Evolutionary conservation across 1,140 invertebrate species (phyloP), one percentile per base, ranked within the genome.

Genomic region (Drosophila varians): DNA sequence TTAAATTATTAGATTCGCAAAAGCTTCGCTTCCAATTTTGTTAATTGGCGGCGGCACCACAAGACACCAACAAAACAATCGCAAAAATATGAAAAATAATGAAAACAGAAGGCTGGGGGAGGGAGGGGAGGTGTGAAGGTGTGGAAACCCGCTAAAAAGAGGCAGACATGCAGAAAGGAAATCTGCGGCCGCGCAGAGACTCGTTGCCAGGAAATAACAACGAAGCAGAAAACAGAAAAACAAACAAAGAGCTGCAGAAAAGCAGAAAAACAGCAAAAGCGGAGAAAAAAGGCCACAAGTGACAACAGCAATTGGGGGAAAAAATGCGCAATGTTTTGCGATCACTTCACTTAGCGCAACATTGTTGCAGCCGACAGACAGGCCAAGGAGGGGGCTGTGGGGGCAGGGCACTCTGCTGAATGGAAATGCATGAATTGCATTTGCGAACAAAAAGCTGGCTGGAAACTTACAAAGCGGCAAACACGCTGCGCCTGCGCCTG

Each of bases 341-440:
- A 47, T 8, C 62, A 66, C 62, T 66, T 66, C 61, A 66, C 60
- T 83, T 83, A 56, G 77, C 77, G 77, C 77, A 82, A 82, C 77
- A 82, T 62, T 82, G 77, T 82, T 82, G 77, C 77, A 82, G 57
- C 52, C 56, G 42, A 18, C 46, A 64, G 74, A 47, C 56, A 11
- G 28, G 3, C 9, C 25, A 8, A 5, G 16, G 23, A 16, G 55
- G 42, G 28, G 8, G 12, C 2, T n/a, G 9, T 8, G 14, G 12
- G n/a, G 25, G 21, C 16, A 8, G 42, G 8, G 19, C 14, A 48
- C 42, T 38, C 42, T 12, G 40, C 45, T 80, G 68, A 82, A 82
- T 82, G 78, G 77, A 77, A 76, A 73, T 83, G 77, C 71, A 82
- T 82, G 77, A 82, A 77, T 82, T 80, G 77, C 77, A 80, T 77